Conservation (phyloP, 1,140 invertebrate genomes). For the Vanessa tameamea region DNA sequence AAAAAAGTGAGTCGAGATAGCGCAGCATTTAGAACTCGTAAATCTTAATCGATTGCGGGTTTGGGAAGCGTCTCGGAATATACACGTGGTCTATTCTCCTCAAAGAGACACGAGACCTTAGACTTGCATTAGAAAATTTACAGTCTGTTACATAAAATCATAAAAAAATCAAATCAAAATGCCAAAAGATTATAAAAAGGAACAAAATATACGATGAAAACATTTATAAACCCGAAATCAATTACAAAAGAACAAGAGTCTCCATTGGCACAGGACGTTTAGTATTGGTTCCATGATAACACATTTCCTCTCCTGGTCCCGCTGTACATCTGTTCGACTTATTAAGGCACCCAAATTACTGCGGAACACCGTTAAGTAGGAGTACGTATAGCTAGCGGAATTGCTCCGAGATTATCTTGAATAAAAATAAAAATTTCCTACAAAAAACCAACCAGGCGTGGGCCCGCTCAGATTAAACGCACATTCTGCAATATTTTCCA, state of each 20-base stretch:
- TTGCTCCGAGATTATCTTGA: conserved; percentile 71
- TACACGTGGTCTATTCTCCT: too few relatives aligned
- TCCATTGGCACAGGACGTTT: background rate
- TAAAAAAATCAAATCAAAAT: too few relatives aligned
- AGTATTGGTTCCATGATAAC: conserved; percentile 16
- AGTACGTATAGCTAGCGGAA: conserved; percentile 55
- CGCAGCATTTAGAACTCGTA: too few relatives aligned
- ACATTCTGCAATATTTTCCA: conserved; percentile 77
- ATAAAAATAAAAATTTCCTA: conserved; percentile 70
- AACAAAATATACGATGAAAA: background rate
- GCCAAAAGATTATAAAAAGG: too few relatives aligned
- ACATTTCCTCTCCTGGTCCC: conserved; percentile 11
- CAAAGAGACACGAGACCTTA: too few relatives aligned
- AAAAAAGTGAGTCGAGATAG: too few relatives aligned
- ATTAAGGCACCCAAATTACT: conserved; percentile 16
- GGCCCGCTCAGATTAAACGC: conserved; percentile 71
- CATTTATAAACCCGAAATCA: background rate
- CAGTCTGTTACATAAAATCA: too few relatives aligned
- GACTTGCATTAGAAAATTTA: too few relatives aligned
- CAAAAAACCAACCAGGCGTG: conserved; percentile 67
- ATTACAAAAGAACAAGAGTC: conserved; percentile 2
- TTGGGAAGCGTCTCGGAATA: too few relatives aligned
- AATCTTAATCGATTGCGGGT: too few relatives aligned
- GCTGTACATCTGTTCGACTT: conserved; percentile 20
- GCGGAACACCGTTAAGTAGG: conserved; percentile 39